These are phyloP conservation scores for Pterocles burchelli DNA, from an alignment of 2,113 vertebrate genomes.

Conservation along the genomic window DNA sequence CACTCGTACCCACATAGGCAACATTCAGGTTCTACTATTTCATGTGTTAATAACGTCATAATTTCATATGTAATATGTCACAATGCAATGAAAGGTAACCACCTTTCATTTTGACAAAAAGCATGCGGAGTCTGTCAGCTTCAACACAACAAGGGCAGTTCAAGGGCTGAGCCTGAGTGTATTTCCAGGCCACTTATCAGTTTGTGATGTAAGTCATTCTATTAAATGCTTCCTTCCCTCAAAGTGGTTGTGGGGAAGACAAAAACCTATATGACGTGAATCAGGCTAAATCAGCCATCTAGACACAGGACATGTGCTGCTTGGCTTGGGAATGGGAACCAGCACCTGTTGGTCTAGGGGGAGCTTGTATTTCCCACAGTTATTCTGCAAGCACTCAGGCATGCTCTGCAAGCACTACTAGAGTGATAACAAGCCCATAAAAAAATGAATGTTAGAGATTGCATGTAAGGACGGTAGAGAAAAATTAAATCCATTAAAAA, in stretches of 20 bases:
- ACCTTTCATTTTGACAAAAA: conserved; percentile 52
- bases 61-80: conserved; percentile 19
- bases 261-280: not conserved
- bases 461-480: conserved; percentile 8
- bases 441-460: conserved; percentile 5
- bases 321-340: not conserved
- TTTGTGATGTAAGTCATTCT: not conserved
- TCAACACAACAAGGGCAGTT: conserved; percentile 22
- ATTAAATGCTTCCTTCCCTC: not conserved
- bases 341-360: not conserved
- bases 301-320: not conserved
- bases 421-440: conserved; percentile 11
- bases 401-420: not conserved
- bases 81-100: not conserved
- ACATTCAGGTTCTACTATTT: not conserved
- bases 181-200: not conserved
- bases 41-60: not conserved
- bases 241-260: not conserved
- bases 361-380: not conserved
- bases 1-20: not conserved
- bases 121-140: not conserved
- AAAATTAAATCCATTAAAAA: conserved; percentile 55
- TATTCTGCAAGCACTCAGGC: not conserved
- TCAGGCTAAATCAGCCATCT: not conserved
- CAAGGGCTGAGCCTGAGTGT: not conserved